Evolutionary conservation across 2,888 invertebrate genomes (phyloP).

Genomic region (Ophraella communa): DNA sequence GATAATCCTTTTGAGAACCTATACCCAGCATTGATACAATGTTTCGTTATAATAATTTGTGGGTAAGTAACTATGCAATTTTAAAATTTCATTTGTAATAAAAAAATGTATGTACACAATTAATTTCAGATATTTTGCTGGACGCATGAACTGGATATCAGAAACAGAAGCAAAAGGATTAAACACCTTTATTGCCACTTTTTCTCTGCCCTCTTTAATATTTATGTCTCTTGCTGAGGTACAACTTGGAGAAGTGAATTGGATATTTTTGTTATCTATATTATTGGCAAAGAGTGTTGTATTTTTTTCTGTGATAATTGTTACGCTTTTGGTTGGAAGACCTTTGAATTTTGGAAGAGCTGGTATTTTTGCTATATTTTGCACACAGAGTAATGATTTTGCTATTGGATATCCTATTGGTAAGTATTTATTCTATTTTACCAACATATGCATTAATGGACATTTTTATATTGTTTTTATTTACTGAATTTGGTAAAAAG

Average conservation of each 20-base stretch:
- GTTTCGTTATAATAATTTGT: slow-evolving; percentile 88
- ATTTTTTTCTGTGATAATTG: slow-evolving; percentile 78
- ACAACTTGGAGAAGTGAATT: slow-evolving; percentile 84
- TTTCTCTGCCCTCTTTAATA: slow-evolving; percentile 90
- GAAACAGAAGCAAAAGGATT: slow-evolving; percentile 87
- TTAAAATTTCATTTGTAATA: neutral
- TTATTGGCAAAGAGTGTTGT: slow-evolving; percentile 84
- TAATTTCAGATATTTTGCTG: slow-evolving; percentile 78
- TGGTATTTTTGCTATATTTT: slow-evolving; percentile 92
- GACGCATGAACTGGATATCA: slow-evolving; percentile 81
- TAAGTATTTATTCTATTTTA: slow-evolving; percentile 59
- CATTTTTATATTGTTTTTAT: neutral
- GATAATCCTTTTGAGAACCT: slow-evolving; percentile 72
- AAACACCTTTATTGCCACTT: slow-evolving; percentile 90
- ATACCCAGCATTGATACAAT: slow-evolving; percentile 89
- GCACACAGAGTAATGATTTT: slow-evolving; percentile 97
- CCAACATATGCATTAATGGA: neutral
- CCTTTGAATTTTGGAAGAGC: slow-evolving; percentile 84
- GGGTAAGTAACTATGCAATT: slow-evolving; percentile 69
- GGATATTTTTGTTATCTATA: slow-evolving; percentile 88
- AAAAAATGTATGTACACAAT: neutral
- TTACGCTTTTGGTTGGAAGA: slow-evolving; percentile 80
- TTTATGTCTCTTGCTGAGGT: slow-evolving; percentile 88
- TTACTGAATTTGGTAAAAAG: too few species aligned
- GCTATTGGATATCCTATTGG: slow-evolving; percentile 95